A percentile compares a stretch with the other conserved stretches of the same genome.
Conservation (phyloP, 2,888 invertebrate species). For the Trachelus troglodyta region DNA sequence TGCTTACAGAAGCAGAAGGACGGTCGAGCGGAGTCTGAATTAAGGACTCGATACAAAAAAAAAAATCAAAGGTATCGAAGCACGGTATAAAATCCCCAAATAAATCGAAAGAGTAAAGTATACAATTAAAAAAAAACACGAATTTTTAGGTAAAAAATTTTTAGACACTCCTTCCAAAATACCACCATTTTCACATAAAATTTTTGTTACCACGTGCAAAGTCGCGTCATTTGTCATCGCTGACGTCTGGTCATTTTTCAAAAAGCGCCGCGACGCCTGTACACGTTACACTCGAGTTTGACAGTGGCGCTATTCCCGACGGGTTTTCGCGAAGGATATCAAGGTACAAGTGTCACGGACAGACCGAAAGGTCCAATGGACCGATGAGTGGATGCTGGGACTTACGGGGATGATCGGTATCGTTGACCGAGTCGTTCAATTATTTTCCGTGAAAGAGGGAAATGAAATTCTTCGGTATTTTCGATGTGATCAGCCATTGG, state of each 20-base stretch:
- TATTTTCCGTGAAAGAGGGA: background rate
- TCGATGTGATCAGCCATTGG: background rate
- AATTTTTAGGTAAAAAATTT: background rate
- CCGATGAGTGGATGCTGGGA: conserved; percentile 1
- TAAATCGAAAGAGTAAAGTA: background rate
- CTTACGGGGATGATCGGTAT: background rate
- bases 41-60: background rate
- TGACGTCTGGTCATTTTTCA: background rate
- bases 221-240: background rate
- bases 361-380: background rate
- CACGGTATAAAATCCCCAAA: background rate
- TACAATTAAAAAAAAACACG: conserved; percentile 5
- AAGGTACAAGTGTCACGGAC: background rate
- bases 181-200: background rate
- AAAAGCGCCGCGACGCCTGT: background rate
- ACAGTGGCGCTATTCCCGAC: background rate
- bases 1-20: background rate
- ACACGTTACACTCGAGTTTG: background rate
- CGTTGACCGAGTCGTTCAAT: background rate
- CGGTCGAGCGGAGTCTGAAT: background rate
- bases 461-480: background rate
- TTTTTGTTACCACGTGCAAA: background rate
- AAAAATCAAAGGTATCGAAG: background rate
- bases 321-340: background rate
- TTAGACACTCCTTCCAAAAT: background rate